Evolutionary conservation across 2,888 invertebrate genomes (phyloP).

Genomic region (Pherbina coryleti): DNA sequence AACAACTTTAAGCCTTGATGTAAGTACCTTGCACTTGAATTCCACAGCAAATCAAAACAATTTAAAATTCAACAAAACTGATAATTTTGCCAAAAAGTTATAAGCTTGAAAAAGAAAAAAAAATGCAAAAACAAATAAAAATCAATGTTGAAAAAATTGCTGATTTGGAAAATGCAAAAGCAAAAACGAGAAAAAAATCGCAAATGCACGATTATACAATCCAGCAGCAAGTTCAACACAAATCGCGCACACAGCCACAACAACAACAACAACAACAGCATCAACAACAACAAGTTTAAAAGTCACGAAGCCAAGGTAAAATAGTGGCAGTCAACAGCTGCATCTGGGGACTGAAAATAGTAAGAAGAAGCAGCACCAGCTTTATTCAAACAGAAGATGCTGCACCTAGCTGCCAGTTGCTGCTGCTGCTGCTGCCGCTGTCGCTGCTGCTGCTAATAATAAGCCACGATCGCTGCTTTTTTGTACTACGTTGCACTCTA

Average conservation of each 20-base stretch:
- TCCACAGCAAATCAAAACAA: slow-evolving; percentile 16
- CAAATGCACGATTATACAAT: slow-evolving; percentile 33
- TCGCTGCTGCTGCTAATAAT: slow-evolving; percentile 8
- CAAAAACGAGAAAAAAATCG: background rate
- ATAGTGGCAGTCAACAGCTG: slow-evolving; percentile 45
- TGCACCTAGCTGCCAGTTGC: background rate
- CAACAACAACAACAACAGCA: slow-evolving; percentile 38
- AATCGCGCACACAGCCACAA: slow-evolving; percentile 23
- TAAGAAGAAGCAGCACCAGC: slow-evolving; percentile 17
- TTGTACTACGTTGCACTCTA: slow-evolving; percentile 16
- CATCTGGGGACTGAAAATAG: slow-evolving; percentile 36
- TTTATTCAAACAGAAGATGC: slow-evolving; percentile 12
- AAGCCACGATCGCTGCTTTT: slow-evolving; percentile 25
- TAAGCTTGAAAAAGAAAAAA: background rate
- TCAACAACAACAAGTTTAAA: slow-evolving; percentile 48
- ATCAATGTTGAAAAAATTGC: slow-evolving; percentile 9
- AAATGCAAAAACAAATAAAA: background rate
- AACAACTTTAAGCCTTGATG: slow-evolving; percentile 5
- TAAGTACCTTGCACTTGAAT: slow-evolving; percentile 36
- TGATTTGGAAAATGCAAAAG: background rate
- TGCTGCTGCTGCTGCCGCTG: background rate
- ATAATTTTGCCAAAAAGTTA: background rate
- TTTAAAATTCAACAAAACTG: slow-evolving; percentile 6
- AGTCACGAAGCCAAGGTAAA: slow-evolving; percentile 57
- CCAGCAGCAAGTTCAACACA: slow-evolving; percentile 32